A percentile compares a stretch with the other conserved stretches of the same genome.
Conservation (phyloP, 2,797 vertebrate species). For the Cryptoprocta ferox region DNA sequence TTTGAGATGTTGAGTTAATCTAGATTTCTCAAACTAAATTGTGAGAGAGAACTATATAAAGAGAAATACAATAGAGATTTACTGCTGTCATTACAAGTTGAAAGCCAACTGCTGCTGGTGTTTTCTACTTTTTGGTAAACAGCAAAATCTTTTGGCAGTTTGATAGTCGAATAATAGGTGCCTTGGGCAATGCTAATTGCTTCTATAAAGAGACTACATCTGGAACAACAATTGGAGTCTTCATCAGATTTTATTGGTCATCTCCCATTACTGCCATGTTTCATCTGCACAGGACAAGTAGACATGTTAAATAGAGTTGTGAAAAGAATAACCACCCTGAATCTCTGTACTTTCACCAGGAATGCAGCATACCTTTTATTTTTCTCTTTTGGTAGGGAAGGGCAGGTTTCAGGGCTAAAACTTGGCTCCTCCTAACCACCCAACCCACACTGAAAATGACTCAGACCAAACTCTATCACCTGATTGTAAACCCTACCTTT, state of each 20-base stretch:
- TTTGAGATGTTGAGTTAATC: background rate
- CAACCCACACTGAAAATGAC: background rate
- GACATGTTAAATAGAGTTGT: background rate
- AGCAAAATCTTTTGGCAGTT: conserved; percentile 57
- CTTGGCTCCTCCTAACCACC: background rate
- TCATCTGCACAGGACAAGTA: conserved; percentile 4
- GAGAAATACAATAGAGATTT: conserved; percentile 17
- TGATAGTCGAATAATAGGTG: conserved; percentile 30
- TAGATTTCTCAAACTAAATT: background rate
- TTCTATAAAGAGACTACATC: conserved; percentile 59
- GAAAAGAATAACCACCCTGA: background rate
- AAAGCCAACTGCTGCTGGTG: background rate
- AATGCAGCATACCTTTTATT: background rate
- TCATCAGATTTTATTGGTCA: conserved; percentile 55
- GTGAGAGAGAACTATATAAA: background rate
- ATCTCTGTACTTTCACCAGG: background rate
- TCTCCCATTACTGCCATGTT: background rate
- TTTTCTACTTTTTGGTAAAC: conserved; percentile 27
- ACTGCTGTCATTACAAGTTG: background rate
- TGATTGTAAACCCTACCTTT: background rate
- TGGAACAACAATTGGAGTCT: conserved; percentile 40
- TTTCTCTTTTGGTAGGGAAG: background rate
- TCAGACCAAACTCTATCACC: background rate
- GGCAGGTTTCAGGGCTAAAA: background rate
- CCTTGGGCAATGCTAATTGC: conserved; percentile 27